A percentile compares a stretch with the other conserved stretches of the same genome.
phyloP scores from a whole-genome alignment of 92 coral and sea anemone species.

The Actinernus sp. region DNA sequence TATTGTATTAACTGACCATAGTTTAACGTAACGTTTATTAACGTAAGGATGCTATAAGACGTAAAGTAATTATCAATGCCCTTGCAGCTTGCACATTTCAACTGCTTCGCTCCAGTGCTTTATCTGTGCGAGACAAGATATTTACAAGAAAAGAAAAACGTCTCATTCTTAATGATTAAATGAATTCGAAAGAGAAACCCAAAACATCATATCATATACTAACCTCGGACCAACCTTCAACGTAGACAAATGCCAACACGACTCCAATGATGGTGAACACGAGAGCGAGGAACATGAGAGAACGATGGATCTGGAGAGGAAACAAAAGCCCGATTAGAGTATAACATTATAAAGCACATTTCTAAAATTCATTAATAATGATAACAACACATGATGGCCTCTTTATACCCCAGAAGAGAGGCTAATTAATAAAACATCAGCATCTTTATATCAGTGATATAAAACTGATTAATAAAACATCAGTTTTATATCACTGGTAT shows the following conservation, averaged over 20 bases:
- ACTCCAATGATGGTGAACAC: conserved; percentile 50
- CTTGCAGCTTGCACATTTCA: not conserved
- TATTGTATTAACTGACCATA: too few species aligned
- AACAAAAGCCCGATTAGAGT: not conserved
- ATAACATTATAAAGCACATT: not conserved
- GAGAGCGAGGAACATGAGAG: conserved; percentile 37
- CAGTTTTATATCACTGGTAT: too few species aligned
- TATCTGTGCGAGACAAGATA: not conserved
- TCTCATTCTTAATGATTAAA: not conserved
- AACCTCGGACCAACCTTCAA: conserved; percentile 73
- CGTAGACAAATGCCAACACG: conserved; percentile 56
- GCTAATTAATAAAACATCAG: too few species aligned
- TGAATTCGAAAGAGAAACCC: not conserved
- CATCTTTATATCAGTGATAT: too few species aligned
- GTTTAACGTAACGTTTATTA: too few species aligned
- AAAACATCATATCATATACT: not conserved
- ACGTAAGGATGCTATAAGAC: too few species aligned
- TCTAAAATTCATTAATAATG: not conserved
- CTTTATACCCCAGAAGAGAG: too few species aligned
- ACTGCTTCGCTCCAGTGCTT: not conserved
- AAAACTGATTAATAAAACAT: too few species aligned
- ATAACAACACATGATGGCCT: not conserved
- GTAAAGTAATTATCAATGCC: too few species aligned
- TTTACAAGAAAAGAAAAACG: not conserved
- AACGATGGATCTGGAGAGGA: conserved; percentile 53